phyloP scores from a whole-genome alignment of 2,113 vertebrate species.

The zebrafish (Danio rerio) region GRCz12tu NC_133182.1:46402001-46402500 shows the following conservation, averaged over 20 bases:
- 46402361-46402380: neutral
- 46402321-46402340: neutral
- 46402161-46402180: slow-evolving; percentile 8
- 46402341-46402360: neutral
- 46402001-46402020: neutral
- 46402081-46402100: slow-evolving; percentile 1
- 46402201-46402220: neutral
- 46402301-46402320: neutral
- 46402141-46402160: neutral
- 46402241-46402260: neutral
- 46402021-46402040: slow-evolving; percentile 5
- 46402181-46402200: neutral
- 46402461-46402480: neutral
- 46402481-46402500: too few relatives aligned
- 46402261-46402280: slow-evolving; percentile 9
- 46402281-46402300: neutral
- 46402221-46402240: neutral
- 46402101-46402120: slow-evolving; percentile 17
- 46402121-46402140: slow-evolving; percentile 16
- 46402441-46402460: neutral
- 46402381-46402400: neutral
- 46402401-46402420: neutral
- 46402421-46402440: neutral
- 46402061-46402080: slow-evolving; percentile 26
- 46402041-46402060: neutral